Base-by-base conservation (phyloP, 2,888 invertebrate species). In the Thera obeliscata region DNA sequence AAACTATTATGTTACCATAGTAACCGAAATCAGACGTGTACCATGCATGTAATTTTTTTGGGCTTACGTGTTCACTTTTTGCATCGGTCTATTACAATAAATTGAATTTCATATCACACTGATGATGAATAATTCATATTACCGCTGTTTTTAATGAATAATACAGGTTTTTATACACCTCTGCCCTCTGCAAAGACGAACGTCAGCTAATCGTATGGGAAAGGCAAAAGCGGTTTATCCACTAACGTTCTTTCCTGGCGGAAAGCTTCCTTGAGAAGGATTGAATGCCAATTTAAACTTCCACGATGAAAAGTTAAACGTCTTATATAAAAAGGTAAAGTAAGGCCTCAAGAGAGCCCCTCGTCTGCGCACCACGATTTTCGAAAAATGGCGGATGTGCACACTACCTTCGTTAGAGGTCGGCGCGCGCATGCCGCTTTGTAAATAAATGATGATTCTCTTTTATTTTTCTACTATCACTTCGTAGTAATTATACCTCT, bases 51-150 rank as follows among this genome's bases (percentile, higher is more conserved):
- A 22, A 22, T 22, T 22, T 22, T 22, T 22, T 22, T 22, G 22
- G 22, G 49, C 36, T 46, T 62, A 56, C 12, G 41, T 56, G n/a
- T 35, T 64, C 56, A 46, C 50, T 66, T 63, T 69, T 65, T 65
- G 52, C 64, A 11, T 57, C 48, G 56, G 11, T 22, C 9, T 56
- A 65, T 72, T 70, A 61, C 63, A 72, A 67, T 66, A 66, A 46
- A 64, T 69, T 66, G 70, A 70, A 70, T 70, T 66, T 64, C 63
- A 64, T 61, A 66, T 61, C 55, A 55, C 56, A 66, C 65, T 61
- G 59, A 62, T 57, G 46, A 69, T 69, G 69, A 64, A 41, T 70
- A 58, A 70, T 70, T 52, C 64, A 70, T 56, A 48, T 33, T 64
- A 64, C 55, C 50, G 62, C 61, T 54, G 61, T 43, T 57, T 59